Conservation (phyloP, 2,113 vertebrate species). For the Lynx canadensis region DNA sequence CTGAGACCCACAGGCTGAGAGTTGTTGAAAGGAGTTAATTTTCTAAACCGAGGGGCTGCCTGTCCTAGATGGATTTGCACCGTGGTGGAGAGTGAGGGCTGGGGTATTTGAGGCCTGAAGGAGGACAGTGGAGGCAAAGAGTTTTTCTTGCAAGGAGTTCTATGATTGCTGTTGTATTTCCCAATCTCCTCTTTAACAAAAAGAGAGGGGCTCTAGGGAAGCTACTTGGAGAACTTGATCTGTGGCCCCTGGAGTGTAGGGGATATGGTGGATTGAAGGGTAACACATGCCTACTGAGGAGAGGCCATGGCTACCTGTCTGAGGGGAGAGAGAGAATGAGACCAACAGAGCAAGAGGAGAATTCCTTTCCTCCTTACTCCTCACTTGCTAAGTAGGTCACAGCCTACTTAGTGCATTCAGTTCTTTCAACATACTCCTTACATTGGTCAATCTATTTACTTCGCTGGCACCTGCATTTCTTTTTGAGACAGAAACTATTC, state of each 20-base stretch:
- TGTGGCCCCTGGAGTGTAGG: background rate
- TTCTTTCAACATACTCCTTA: background rate
- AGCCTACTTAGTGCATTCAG: background rate
- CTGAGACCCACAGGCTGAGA: background rate
- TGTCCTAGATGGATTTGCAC: background rate
- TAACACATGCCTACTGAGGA: background rate
- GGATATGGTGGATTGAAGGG: background rate
- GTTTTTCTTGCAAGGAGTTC: background rate
- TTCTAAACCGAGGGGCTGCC: background rate
- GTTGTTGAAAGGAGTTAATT: background rate
- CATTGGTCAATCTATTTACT: background rate
- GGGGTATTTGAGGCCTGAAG: background rate
- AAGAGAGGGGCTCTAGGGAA: background rate
- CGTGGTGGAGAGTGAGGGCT: background rate
- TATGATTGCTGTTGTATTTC: constrained; percentile 9
- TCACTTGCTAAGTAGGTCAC: background rate
- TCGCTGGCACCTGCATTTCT: background rate
- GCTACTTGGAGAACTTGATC: background rate
- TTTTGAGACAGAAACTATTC: background rate
- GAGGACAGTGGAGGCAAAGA: background rate
- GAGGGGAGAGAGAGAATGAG: background rate
- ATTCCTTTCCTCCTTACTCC: background rate
- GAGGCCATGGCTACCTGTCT: too few species aligned
- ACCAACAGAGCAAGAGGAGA: background rate
- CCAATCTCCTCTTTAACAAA: background rate